A percentile compares a stretch with the other conserved stretches of the same genome.
Evolutionary conservation across 2,888 invertebrate genomes (phyloP).

Genomic region (Steinernema carpocapsae): DNA sequence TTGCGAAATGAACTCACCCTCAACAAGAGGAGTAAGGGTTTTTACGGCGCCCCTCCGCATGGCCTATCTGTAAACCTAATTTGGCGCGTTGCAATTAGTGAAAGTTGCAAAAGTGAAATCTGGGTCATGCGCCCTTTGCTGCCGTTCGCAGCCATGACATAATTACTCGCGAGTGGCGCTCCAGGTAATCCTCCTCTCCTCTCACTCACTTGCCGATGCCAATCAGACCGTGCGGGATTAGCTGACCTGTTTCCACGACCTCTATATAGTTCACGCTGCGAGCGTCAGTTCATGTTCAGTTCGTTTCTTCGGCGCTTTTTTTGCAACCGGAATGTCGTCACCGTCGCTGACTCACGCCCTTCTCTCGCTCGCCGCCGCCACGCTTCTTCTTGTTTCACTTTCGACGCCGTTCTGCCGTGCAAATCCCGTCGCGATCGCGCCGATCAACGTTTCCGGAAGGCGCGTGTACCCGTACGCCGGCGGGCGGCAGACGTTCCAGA

Average conservation of each 20-base stretch:
- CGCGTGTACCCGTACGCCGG: constrained; percentile 1
- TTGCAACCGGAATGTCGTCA: constrained; percentile 31
- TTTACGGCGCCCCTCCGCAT: no score
- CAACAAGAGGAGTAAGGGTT: no score
- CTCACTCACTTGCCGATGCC: not conserved
- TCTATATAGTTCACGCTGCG: constrained; percentile 11
- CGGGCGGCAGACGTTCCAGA: constrained; percentile 19
- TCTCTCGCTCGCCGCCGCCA: not conserved
- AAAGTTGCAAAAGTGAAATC: constrained; percentile 35
- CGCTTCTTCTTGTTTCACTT: constrained; percentile 24
- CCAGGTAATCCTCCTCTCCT: constrained; percentile 17
- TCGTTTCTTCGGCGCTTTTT: constrained; percentile 11
- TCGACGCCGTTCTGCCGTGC: constrained; percentile 26
- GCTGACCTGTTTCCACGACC: constrained; percentile 34
- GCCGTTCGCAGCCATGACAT: constrained; percentile 33
- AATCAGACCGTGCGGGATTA: constrained; percentile 32
- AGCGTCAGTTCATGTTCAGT: constrained; percentile 1
- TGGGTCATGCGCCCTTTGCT: not conserved
- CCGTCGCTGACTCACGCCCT: no score
- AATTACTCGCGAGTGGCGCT: constrained; percentile 8
- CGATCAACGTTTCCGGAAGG: not conserved
- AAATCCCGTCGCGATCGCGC: constrained; percentile 29
- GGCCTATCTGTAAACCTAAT: not conserved
- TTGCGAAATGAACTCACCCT: no score
- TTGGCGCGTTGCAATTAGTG: not conserved